phyloP scores from a whole-genome alignment of 2,797 vertebrate species.

The Gallinago solitaria region DNA sequence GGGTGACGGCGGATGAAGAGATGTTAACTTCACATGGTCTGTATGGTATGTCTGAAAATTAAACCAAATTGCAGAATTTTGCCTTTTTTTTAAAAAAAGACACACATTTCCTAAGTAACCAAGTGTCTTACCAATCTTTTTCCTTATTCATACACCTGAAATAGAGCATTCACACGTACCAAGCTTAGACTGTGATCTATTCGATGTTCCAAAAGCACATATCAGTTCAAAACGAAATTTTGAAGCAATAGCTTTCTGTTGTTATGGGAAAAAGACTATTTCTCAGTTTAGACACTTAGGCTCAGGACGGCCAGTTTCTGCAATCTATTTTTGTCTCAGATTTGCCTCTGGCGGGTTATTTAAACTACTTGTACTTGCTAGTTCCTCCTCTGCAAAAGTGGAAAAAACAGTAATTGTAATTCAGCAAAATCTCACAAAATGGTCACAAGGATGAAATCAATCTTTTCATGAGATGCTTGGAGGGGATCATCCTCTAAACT shows the following conservation, averaged over 20 bases:
- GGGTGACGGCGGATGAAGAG: no score
- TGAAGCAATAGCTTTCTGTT: background rate
- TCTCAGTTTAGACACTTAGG: background rate
- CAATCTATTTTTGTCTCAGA: slow-evolving; percentile 1
- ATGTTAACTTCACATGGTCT: background rate
- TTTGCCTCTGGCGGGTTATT: slow-evolving; percentile 17
- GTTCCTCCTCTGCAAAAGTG: background rate
- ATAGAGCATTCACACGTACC: background rate
- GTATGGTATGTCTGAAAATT: background rate
- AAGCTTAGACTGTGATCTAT: background rate
- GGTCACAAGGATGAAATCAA: slow-evolving; percentile 5
- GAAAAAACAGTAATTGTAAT: background rate
- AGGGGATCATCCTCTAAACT: background rate
- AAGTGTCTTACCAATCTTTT: background rate
- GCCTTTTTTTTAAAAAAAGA: background rate
- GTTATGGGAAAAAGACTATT: background rate
- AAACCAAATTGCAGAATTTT: background rate
- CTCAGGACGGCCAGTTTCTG: background rate
- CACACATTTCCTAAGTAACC: background rate
- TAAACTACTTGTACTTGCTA: background rate
- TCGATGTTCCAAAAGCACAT: background rate
- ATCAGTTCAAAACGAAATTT: background rate
- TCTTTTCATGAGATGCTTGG: background rate
- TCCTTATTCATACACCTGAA: background rate
- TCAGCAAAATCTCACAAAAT: background rate